Percentiles rank a stretch among this genome's conserved stretches.
Conservation (phyloP, 2,888 invertebrate species). For the Fragum sueziense region DNA sequence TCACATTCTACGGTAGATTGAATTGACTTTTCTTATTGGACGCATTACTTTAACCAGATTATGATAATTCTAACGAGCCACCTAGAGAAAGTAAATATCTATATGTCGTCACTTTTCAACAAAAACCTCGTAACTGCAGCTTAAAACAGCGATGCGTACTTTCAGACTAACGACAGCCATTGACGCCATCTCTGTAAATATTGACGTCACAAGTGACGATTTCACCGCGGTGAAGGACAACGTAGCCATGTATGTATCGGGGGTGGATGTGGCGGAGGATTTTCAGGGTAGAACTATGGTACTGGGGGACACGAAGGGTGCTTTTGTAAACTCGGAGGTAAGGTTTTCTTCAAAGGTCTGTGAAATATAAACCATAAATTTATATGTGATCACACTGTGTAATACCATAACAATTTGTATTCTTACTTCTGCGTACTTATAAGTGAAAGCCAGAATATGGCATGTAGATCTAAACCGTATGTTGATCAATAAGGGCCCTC, state of each 20-base stretch:
- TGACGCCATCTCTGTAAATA: constrained; percentile 35
- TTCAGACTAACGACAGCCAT: constrained; percentile 34
- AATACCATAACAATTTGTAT: neutral
- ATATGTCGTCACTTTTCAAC: too few species aligned
- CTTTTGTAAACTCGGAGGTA: neutral
- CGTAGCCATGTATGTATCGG: constrained; percentile 49
- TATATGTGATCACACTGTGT: too few species aligned
- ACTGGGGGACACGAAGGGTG: neutral
- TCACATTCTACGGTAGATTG: too few species aligned
- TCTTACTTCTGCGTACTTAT: neutral
- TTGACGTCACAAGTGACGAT: constrained; percentile 41
- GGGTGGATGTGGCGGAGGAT: neutral
- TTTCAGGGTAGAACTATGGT: constrained; percentile 8
- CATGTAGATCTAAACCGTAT: neutral
- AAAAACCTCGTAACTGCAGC: too few species aligned
- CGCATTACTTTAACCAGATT: too few species aligned
- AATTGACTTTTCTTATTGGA: too few species aligned
- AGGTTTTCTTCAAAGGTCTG: neutral
- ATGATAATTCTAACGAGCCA: too few species aligned
- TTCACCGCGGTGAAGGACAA: constrained; percentile 47
- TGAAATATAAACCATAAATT: neutral
- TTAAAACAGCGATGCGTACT: too few species aligned
- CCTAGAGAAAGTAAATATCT: too few species aligned
- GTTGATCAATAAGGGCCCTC: neutral
- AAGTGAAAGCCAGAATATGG: neutral